A percentile compares a stretch with the other conserved stretches of the same genome.
These are phyloP conservation scores for Amiota minor DNA, from an alignment of 2,888 invertebrate genomes.

Conservation along the genomic window DNA sequence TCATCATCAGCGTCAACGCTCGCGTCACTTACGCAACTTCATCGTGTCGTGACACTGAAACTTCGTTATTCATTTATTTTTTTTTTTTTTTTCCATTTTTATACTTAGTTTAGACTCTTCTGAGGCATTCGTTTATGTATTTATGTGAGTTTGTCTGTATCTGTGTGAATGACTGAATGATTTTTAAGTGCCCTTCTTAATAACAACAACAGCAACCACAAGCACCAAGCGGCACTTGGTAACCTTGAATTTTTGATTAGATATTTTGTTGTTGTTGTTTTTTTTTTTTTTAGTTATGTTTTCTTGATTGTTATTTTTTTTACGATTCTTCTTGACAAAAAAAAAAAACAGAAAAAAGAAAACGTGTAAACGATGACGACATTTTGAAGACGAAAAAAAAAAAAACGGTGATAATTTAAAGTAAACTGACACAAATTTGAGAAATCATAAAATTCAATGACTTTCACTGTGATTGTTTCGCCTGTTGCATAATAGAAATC, in stretches of 20 bases:
- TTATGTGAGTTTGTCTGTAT: not conserved
- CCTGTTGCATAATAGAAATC: no score
- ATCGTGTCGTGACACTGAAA: not conserved
- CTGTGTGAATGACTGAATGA: not conserved
- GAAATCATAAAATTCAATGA: no score
- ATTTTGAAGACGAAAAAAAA: no score
- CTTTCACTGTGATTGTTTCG: no score
- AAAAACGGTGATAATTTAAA: no score
- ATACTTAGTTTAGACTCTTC: not conserved
- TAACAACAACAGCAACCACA: not conserved
- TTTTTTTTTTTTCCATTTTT: not conserved
- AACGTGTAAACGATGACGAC: no score
- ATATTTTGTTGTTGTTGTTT: conserved; percentile 32
- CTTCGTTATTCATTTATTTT: not conserved
- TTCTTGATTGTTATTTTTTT: no score
- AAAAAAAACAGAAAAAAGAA: no score
- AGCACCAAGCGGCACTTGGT: conserved; percentile 38
- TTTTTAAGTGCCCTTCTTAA: conserved; percentile 11
- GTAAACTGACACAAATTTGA: no score
- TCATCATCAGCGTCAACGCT: not conserved
- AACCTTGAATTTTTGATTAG: conserved; percentile 57
- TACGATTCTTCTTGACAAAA: no score
- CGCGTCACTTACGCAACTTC: conserved; percentile 13
- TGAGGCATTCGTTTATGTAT: not conserved
- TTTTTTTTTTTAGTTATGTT: no score